phyloP scores from a whole-genome alignment of 2,113 vertebrate genomes.

The Zosterops lateralis region DNA sequence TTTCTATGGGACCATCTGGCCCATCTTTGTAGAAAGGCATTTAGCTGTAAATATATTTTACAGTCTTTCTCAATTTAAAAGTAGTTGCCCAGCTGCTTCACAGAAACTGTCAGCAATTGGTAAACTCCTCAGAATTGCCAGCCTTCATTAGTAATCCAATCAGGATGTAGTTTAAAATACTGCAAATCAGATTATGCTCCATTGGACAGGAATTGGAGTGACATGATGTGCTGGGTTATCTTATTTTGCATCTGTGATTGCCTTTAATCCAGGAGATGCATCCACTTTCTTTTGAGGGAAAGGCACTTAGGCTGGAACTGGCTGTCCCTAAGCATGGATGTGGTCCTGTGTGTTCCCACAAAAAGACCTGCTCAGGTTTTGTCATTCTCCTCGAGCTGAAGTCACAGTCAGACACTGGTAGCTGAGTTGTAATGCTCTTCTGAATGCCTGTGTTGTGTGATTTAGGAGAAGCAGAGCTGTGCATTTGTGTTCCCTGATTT shows the following conservation, averaged over 20 bases:
- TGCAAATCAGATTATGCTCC: conserved; percentile 50
- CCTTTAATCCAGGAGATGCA: not conserved
- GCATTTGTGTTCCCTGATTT: not conserved
- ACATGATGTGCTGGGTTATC: conserved; percentile 46
- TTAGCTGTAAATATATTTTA: conserved; percentile 65
- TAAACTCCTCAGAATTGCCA: conserved; percentile 55
- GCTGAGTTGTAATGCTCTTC: not conserved
- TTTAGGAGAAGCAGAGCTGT: not conserved
- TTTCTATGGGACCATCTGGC: conserved; percentile 66
- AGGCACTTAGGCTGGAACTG: not conserved
- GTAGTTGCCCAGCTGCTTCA: conserved; percentile 64
- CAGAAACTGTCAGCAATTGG: conserved; percentile 59
- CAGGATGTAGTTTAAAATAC: conserved; percentile 60
- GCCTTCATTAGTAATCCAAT: conserved; percentile 62
- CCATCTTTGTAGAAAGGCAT: conserved; percentile 52
- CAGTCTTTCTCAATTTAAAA: conserved; percentile 63
- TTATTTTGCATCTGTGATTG: conserved; percentile 50
- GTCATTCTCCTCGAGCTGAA: not conserved
- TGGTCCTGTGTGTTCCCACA: not conserved
- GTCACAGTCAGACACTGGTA: not conserved
- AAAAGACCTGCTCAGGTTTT: not conserved
- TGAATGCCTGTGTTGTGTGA: not conserved
- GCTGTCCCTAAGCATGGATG: not conserved
- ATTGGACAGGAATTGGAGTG: conserved; percentile 34
- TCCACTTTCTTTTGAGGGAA: not conserved